Evolutionary conservation across 2,888 invertebrate genomes (phyloP).

Genomic region (Aphodius sticticus): DNA sequence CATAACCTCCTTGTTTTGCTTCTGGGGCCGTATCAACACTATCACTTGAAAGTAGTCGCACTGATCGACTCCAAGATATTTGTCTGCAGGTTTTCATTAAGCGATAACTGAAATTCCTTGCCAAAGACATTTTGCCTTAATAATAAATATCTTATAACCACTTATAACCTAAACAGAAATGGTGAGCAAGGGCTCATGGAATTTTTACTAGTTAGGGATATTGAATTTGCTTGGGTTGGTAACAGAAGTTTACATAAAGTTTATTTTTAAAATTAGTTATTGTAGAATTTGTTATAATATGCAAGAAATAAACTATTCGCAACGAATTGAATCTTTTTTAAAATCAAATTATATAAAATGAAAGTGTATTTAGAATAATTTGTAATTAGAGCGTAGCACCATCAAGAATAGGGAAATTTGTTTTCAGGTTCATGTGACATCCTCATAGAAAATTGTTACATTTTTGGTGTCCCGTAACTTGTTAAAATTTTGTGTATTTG

Average conservation of each 20-base stretch:
- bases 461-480: conserved; percentile 7
- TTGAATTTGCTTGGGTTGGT: conserved; percentile 5
- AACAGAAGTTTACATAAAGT: neutral
- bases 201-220: conserved; percentile 7
- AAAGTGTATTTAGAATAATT: neutral
- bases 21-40: neutral
- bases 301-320: neutral
- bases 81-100: neutral
- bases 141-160: too few relatives aligned
- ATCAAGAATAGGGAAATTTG: conserved; percentile 9
- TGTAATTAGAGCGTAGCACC: too few relatives aligned
- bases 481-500: conserved; percentile 13
- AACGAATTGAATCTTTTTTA: neutral
- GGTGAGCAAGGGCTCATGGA: neutral
- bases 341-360: neutral
- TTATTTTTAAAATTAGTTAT: neutral
- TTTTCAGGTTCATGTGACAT: conserved; percentile 20
- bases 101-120: neutral
- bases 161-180: conserved; percentile 21
- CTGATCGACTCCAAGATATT: neutral
- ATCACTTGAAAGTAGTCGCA: conserved; percentile 10
- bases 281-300: neutral
- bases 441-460: conserved; percentile 12
- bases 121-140: conserved; percentile 4
- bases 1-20: conserved; percentile 68